Conservation (phyloP, 2,888 invertebrate genomes). For the Andrena praecox region DNA sequence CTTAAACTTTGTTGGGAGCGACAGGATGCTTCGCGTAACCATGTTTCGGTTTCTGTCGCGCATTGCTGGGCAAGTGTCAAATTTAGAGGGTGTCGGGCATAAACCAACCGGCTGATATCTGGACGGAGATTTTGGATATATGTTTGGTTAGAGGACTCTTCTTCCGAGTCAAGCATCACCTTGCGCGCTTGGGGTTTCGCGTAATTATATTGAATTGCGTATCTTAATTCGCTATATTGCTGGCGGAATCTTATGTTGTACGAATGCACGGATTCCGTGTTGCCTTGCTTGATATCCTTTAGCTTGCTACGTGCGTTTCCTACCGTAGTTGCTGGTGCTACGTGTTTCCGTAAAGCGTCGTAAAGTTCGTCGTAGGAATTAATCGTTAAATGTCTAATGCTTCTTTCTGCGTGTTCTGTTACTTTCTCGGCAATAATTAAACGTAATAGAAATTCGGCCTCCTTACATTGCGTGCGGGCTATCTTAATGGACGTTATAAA, state of each 20-base stretch:
- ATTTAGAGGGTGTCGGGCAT: not conserved
- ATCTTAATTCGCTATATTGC: not conserved
- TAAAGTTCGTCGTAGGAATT: constrained; percentile 2
- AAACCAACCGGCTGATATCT: not conserved
- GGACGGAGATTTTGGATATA: not conserved
- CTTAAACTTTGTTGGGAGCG: no score
- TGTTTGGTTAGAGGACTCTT: not conserved
- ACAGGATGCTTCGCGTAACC: not conserved
- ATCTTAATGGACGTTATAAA: not conserved
- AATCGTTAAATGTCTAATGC: not conserved
- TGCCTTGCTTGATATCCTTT: not conserved
- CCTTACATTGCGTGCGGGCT: constrained; percentile 1
- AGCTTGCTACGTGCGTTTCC: constrained; percentile 4
- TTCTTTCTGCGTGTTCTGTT: not conserved
- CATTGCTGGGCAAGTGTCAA: constrained; percentile 10
- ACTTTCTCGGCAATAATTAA: not conserved
- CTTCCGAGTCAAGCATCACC: not conserved
- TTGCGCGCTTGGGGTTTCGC: not conserved
- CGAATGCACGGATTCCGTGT: not conserved
- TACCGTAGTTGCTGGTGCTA: not conserved
- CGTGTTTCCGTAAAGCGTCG: not conserved
- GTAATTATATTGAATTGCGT: constrained; percentile 8
- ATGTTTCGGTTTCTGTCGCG: constrained; percentile 18
- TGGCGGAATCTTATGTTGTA: constrained; percentile 4
- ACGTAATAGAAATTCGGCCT: not conserved